Evolutionary conservation across 2,888 invertebrate species (phyloP).

Genomic region (Pantelozetes paolii): DNA sequence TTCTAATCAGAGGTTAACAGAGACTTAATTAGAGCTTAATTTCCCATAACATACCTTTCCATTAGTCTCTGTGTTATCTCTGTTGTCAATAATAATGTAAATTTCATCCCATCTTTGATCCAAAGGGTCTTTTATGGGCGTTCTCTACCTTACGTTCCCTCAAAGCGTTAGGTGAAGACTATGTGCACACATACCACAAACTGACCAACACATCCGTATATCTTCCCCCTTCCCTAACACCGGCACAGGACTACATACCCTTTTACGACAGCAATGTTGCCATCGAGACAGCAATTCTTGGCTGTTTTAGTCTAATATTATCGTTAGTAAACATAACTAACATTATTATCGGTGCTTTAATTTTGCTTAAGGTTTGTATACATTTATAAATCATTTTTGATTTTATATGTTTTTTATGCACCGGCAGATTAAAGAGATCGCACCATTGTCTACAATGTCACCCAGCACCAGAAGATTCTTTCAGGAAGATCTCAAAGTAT

Average conservation of each 20-base stretch:
- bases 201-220: background rate
- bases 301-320: constrained; percentile 71
- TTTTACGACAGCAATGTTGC: constrained; percentile 70
- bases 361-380: constrained; percentile 46
- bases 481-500: constrained; percentile 71
- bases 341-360: constrained; percentile 55
- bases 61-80: no score
- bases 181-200: background rate
- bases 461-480: constrained; percentile 70
- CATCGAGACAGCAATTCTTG: constrained; percentile 70
- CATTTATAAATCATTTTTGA: background rate
- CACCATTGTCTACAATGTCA: constrained; percentile 67
- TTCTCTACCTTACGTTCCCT: constrained; percentile 42
- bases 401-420: background rate
- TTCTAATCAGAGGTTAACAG: background rate
- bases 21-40: background rate
- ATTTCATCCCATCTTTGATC: background rate
- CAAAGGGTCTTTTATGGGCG: constrained; percentile 47
- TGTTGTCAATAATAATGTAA: no score
- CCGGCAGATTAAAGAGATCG: constrained; percentile 77
- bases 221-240: constrained; percentile 44
- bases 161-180: constrained; percentile 43
- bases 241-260: constrained; percentile 53
- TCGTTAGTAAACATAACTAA: constrained; percentile 77
- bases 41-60: no score